phyloP scores from a whole-genome alignment of 92 coral and sea anemone species.

The Bergia sp. region DNA sequence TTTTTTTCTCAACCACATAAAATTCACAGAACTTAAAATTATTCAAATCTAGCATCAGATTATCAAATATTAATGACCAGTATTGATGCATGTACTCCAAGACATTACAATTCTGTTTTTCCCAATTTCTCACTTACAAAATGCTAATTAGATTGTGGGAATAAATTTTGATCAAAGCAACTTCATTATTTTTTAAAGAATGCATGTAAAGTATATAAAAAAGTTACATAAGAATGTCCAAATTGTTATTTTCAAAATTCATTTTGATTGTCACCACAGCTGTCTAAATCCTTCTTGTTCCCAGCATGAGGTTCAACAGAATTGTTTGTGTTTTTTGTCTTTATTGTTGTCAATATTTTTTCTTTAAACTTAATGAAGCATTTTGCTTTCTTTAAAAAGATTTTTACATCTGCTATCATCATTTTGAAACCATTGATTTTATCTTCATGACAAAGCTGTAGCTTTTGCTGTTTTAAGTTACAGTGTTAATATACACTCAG shows the following conservation, averaged over 20 bases:
- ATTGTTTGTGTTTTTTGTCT: background rate
- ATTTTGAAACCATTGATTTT: background rate
- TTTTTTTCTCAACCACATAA: slow-evolving; percentile 3
- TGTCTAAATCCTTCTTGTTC: background rate
- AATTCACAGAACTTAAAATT: slow-evolving; percentile 6
- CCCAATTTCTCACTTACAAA: background rate
- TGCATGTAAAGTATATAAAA: background rate
- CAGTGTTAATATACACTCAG: no score
- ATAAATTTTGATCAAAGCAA: background rate
- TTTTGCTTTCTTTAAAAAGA: background rate
- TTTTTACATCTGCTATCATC: background rate
- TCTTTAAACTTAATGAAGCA: background rate
- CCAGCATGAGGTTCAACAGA: background rate
- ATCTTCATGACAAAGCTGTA: background rate
- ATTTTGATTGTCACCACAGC: background rate
- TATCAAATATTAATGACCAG: slow-evolving; percentile 21
- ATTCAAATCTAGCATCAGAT: slow-evolving; percentile 24
- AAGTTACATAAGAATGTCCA: background rate
- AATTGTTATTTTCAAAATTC: no score
- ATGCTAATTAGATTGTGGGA: background rate
- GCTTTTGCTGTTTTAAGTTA: no score
- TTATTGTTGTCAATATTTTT: background rate
- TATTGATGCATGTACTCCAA: background rate
- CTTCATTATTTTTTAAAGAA: background rate
- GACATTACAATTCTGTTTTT: background rate